Evolutionary conservation across 2,888 invertebrate genomes (phyloP), one percentile per base, ranked within the genome.

Genomic region (Cerceris rybyensis): DNA sequence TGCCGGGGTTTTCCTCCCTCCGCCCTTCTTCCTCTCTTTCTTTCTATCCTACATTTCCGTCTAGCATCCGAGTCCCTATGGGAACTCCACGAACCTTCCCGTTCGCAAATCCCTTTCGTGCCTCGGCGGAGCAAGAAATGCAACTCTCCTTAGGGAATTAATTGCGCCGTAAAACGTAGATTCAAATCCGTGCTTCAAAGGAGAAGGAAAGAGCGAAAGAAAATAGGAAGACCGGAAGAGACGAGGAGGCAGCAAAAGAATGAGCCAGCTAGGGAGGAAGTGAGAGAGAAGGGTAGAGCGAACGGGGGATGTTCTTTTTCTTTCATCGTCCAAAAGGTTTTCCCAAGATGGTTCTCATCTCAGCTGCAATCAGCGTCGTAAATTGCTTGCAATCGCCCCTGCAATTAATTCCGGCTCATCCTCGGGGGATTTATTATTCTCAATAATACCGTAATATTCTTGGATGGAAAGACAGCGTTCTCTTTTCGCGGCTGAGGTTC

Each of bases 341-440:
- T 88, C 87, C 87, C 83, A 87, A 88, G 88, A 88, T 87, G 87
- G 82, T 88, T 87, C 87, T 86, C 86, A 84, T 84, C 86, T 84
- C 81, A 77, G 83, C 85, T 88, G 88, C 90, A 90, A 90, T 90
- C 90, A 90, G 88, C 87, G 88, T 89, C 88, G 89, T 88, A 90
- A 90, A 90, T 90, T 90, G 90, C 90, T 90, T 87, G 89, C 90
- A 90, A 90, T 90, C 89, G 90, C 83, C 85, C 87, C 83, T 80
- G 88, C 88, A 89, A 90, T 90, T 90, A 90, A 90, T 90, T 90
- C 87, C 86, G 78, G 86, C 88, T 90, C 90, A 90, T 90, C 89
- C 88, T 73, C 78, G 16, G 64, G 78, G 83, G 83, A 87, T 87
- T 88, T 88, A 88, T 87, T 87, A 85, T 85, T 85, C 84, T 86